Evolutionary conservation across 2,113 vertebrate genomes (phyloP).

Genomic region (Sebastes fasciatus): DNA sequence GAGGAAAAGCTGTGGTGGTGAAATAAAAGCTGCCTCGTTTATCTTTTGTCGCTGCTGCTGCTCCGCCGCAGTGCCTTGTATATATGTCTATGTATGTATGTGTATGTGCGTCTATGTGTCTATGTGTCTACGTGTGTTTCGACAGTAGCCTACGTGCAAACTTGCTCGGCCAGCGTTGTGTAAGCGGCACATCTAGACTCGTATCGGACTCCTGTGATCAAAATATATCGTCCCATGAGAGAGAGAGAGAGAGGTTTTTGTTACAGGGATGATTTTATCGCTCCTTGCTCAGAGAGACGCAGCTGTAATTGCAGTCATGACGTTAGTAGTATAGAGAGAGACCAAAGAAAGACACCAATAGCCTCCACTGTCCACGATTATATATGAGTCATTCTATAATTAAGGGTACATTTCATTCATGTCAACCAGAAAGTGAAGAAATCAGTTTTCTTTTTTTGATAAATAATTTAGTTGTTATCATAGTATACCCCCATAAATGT

Average conservation of each 20-base stretch:
- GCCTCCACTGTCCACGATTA: not conserved
- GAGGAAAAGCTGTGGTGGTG: conserved; percentile 1
- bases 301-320: conserved; percentile 73
- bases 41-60: conserved; percentile 64
- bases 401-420: too few relatives aligned
- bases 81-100: conserved; percentile 52
- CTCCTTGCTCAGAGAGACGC: conserved; percentile 56
- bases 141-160: conserved; percentile 82
- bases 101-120: conserved; percentile 21
- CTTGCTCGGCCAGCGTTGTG: conserved; percentile 77
- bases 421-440: too few relatives aligned
- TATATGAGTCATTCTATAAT: too few relatives aligned
- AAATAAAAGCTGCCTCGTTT: conserved; percentile 25
- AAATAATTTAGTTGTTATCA: too few relatives aligned
- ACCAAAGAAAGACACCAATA: conserved; percentile 26
- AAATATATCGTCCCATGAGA: conserved; percentile 76
- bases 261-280: conserved; percentile 71
- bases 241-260: conserved; percentile 60
- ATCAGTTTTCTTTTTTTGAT: too few relatives aligned
- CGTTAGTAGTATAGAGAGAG: conserved; percentile 44
- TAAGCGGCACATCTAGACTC: conserved; percentile 80
- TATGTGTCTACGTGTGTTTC: conserved; percentile 35
- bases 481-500: too few relatives aligned
- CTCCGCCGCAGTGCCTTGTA: conserved; percentile 63
- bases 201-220: conserved; percentile 82